Evolutionary conservation across 2,113 vertebrate genomes (phyloP).

Genomic region (Prionailurus viverrinus): DNA sequence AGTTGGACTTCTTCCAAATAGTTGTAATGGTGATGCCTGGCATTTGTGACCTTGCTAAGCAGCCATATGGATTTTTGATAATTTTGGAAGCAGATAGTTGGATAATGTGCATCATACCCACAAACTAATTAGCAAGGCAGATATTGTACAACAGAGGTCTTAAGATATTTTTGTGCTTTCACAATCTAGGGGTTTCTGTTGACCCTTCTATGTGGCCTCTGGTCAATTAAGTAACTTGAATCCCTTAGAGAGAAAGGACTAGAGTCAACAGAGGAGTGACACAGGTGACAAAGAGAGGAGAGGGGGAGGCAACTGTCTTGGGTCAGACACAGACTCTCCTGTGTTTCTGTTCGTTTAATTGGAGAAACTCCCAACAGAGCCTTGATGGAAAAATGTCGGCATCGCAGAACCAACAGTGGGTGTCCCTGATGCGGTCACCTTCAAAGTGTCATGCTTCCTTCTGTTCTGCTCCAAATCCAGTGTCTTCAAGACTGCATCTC

Average conservation of each 20-base stretch:
- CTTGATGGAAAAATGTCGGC: not conserved
- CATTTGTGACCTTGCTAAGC: slow-evolving; percentile 67
- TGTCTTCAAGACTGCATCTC: not conserved
- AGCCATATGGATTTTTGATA: slow-evolving; percentile 61
- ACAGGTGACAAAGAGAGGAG: not conserved
- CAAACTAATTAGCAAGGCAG: slow-evolving; percentile 43
- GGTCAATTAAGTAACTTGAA: not conserved
- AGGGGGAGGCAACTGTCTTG: not conserved
- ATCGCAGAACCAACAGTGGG: not conserved
- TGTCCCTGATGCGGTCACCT: not conserved
- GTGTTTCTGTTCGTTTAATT: not conserved
- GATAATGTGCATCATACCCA: not conserved
- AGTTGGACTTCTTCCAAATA: slow-evolving; percentile 61
- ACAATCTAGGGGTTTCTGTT: not conserved
- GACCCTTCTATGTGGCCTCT: not conserved
- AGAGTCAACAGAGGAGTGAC: not conserved
- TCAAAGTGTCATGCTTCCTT: not conserved
- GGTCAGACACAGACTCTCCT: not conserved
- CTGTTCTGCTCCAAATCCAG: not conserved
- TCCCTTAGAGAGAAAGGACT: not conserved
- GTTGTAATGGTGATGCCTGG: not conserved
- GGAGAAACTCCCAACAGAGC: not conserved
- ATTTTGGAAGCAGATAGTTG: slow-evolving; percentile 52
- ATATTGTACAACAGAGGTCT: not conserved
- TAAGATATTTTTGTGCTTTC: not conserved